These are phyloP conservation scores for Cataglyphis hispanica DNA, from an alignment of 1,140 invertebrate genomes.

Conservation along the genomic window DNA sequence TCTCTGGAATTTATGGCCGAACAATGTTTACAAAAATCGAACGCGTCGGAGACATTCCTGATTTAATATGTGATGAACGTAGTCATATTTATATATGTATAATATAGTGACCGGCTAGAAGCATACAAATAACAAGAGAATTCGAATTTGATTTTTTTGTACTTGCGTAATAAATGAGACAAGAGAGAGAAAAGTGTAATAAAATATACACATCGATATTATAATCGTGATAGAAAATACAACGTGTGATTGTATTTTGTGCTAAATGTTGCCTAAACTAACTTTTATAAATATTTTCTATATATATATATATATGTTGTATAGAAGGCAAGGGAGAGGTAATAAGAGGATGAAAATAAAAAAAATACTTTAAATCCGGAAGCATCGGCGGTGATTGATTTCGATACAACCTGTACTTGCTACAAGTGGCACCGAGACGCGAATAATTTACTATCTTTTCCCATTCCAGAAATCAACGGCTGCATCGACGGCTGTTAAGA, in stretches of 20 bases:
- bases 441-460: not conserved
- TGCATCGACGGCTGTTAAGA: slow-evolving; percentile 53
- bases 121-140: slow-evolving; percentile 12
- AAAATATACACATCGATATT: not conserved
- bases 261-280: slow-evolving; percentile 21
- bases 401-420: slow-evolving; percentile 26
- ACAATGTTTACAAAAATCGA: not conserved
- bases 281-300: slow-evolving; percentile 55
- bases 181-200: not conserved
- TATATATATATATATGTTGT: slow-evolving; percentile 9
- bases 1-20: slow-evolving; percentile 6
- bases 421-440: slow-evolving; percentile 27
- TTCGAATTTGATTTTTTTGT: slow-evolving; percentile 35
- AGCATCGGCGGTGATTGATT: slow-evolving; percentile 1
- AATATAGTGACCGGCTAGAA: not conserved
- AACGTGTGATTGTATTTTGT: slow-evolving; percentile 32
- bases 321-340: not conserved
- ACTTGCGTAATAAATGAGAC: not conserved
- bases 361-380: not conserved
- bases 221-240: slow-evolving; percentile 14
- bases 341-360: slow-evolving; percentile 4
- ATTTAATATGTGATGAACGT: not conserved
- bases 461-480: slow-evolving; percentile 25
- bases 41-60: not conserved
- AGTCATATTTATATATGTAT: not conserved